Evolutionary conservation across 2,888 invertebrate species (phyloP), one percentile per base, ranked within the genome.

Genomic region (Diplazon laetatorius): DNA sequence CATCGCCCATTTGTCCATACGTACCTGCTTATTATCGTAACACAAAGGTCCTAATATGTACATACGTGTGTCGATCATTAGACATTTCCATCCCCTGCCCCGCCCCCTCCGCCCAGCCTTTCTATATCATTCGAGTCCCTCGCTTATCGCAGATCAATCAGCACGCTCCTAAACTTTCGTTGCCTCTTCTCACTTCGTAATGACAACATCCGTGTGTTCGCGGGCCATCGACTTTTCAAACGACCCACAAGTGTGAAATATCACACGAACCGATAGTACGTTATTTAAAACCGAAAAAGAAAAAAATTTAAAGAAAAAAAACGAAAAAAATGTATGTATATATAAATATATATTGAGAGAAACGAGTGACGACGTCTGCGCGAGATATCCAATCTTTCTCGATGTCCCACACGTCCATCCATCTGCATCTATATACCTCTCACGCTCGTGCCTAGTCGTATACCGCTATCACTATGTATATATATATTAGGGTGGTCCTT

Each of bases 321-420:
- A 55, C 2, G 46, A 25, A 46, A 59, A 9, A 69, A n/a, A n/a
- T n/a, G n/a, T n/a, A n/a, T n/a, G n/a, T n/a, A n/a, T n/a, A n/a
- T n/a, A n/a, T n/a, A n/a, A n/a, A n/a, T n/a, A n/a, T n/a, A n/a
- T n/a, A n/a, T 22, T 9, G 37, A 66, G 44, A 62, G 16, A 70
- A 60, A 71, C 63, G 76, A 74, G 76, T 74, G 80, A 73, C 75
- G 79, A 75, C 75, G 62, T 74, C 52, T 39, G 18, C 16, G 66
- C 62, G 50, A 42, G 76, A 65, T 46, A 60, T 62, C 20, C 50
- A 59, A 75, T 71, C 59, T 55, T 62, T 57, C 22, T 46, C 42
- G 50, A 25, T 46, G 10, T 39, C 16, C 16, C 25, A 69, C 69
- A 63, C 48, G 42, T 60, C 57, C 59, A 9, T 66, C 60, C 44